A percentile compares a stretch with the other conserved stretches of the same genome.
These are phyloP conservation scores for Marronus borbonicus DNA, from an alignment of 2,888 invertebrate species.

Conservation along the genomic window DNA sequence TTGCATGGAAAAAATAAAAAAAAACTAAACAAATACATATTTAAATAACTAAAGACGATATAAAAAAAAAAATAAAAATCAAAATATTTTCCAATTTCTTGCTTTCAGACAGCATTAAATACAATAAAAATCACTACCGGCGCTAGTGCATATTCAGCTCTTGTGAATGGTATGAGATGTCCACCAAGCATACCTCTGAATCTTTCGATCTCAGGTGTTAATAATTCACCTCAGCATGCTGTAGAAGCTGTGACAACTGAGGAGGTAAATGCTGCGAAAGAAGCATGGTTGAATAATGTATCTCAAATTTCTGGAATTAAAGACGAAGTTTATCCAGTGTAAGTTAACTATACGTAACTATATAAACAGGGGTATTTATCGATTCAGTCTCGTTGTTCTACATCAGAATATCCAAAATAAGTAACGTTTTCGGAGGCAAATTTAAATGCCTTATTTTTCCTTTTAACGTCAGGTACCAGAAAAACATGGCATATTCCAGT, in stretches of 20 bases:
- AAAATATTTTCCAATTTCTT: too few relatives aligned
- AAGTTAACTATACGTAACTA: conserved; percentile 61
- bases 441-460: too few relatives aligned
- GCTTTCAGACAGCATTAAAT: conserved; percentile 65
- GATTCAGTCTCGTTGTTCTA: too few relatives aligned
- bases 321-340: conserved; percentile 69
- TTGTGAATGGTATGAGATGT: conserved; percentile 64
- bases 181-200: conserved; percentile 37
- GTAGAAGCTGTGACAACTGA: conserved; percentile 72
- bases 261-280: conserved; percentile 75
- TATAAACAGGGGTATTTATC: too few relatives aligned
- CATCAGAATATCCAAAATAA: too few relatives aligned
- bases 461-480: too few relatives aligned
- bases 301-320: conserved; percentile 66
- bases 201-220: conserved; percentile 54
- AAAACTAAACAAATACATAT: too few relatives aligned
- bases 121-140: conserved; percentile 61
- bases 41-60: too few relatives aligned
- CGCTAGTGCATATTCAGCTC: conserved; percentile 62
- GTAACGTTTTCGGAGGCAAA: too few relatives aligned
- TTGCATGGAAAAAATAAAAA: too few relatives aligned
- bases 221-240: conserved; percentile 39
- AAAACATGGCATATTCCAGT: too few relatives aligned
- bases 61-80: too few relatives aligned
- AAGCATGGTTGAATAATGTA: conserved; percentile 73